A percentile compares a stretch with the other conserved stretches of the same genome.
These are phyloP conservation scores for Ectemnius cavifrons DNA, from an alignment of 2,888 invertebrate genomes.

Conservation along the genomic window DNA sequence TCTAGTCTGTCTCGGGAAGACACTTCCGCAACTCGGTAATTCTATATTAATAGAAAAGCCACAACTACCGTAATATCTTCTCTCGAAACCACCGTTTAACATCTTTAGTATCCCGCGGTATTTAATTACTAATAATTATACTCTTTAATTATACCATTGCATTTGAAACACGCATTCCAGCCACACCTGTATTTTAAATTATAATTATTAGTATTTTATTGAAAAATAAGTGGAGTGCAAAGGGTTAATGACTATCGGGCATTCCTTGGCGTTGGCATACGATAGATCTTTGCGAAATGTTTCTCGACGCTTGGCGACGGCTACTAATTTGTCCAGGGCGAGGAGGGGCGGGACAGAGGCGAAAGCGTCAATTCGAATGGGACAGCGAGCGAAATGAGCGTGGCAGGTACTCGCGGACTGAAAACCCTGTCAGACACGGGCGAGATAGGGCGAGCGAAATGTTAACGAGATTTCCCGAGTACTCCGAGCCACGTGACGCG, in stretches of 20 bases:
- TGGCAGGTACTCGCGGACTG: background rate
- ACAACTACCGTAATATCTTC: background rate
- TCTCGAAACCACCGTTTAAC: background rate
- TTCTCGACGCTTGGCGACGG: too few relatives aligned
- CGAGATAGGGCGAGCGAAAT: background rate
- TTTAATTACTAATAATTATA: too few relatives aligned
- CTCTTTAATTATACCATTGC: too few relatives aligned
- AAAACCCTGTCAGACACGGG: slow-evolving; percentile 11
- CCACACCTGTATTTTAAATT: background rate
- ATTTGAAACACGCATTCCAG: too few relatives aligned
- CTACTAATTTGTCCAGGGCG: too few relatives aligned
- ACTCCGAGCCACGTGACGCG: slow-evolving; percentile 15
- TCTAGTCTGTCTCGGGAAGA: slow-evolving; percentile 22
- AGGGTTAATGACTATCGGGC: too few relatives aligned
- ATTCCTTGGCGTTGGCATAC: too few relatives aligned
- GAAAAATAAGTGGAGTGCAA: too few relatives aligned
- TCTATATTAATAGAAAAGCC: background rate
- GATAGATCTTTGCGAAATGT: too few relatives aligned
- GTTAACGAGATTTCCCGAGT: slow-evolving; percentile 13
- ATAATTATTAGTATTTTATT: too few relatives aligned
- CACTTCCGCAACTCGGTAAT: slow-evolving; percentile 8
- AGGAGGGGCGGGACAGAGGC: background rate
- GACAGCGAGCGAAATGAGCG: background rate
- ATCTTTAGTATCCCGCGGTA: too few relatives aligned
- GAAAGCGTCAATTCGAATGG: slow-evolving; percentile 7